Conservation (phyloP, 2,797 vertebrate species). For the Echiichthys vipera region DNA sequence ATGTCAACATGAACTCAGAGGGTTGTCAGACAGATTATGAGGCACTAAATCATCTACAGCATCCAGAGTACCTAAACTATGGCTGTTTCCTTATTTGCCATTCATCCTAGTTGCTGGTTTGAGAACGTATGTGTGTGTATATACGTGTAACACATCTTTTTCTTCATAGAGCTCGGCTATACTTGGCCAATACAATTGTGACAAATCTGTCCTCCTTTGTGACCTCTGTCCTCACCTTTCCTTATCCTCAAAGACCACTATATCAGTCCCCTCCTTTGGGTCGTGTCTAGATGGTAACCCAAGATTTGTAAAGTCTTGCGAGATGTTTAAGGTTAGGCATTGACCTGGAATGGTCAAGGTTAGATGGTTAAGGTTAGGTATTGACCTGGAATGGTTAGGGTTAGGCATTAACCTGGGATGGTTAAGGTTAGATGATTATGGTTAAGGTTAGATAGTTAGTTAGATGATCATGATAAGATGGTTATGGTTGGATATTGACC, state of each 20-base stretch:
- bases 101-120: not conserved
- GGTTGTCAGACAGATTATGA: not conserved
- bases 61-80: not conserved
- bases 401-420: too few relatives aligned
- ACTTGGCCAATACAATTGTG: not conserved
- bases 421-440: too few relatives aligned
- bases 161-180: not conserved
- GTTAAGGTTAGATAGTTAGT: too few relatives aligned
- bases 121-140: not conserved
- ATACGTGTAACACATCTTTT: not conserved
- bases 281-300: too few relatives aligned
- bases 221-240: conserved; percentile 1
- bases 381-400: too few relatives aligned
- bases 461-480: too few relatives aligned
- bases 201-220: not conserved
- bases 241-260: conserved; percentile 13
- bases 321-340: too few relatives aligned
- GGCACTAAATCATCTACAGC: not conserved
- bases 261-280: not conserved
- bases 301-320: too few relatives aligned
- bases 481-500: too few relatives aligned
- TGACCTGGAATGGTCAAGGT: too few relatives aligned
- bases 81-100: not conserved
- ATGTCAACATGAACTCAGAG: too few relatives aligned
- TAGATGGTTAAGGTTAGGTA: too few relatives aligned